Evolutionary conservation across 2,797 vertebrate species (phyloP), one percentile per base, ranked within the genome.

Genomic region (Coracias cyanogaster): DNA sequence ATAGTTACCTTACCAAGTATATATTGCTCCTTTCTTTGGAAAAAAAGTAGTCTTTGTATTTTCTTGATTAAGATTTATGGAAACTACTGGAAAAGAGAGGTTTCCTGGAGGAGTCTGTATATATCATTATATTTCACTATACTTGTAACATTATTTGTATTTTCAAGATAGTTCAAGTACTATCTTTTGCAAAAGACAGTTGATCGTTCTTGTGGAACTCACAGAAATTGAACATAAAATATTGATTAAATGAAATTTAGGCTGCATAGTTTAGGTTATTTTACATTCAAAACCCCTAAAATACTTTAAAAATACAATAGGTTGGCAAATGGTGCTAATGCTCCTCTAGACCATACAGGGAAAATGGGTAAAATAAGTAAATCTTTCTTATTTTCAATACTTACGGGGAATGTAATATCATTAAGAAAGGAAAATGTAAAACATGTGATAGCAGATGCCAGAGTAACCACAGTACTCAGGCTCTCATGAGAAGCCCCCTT

Each of bases 341-440:
- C 7, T 66, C 65, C 35, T 74, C 74, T 35, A 61, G 7, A 83
- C 28, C 52, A 46, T 82, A 33, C n/a, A 33, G 64, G 74, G 33
- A 89, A 88, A 93, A 79, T 35, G 77, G 43, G n/a, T 92, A 70
- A 83, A 94, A 82, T 51, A 90, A 91, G 48, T 31, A 93, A 94
- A 80, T 85, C 54, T 76, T 62, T 88, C 48, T 66, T 94, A 45
- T 39, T 90, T 89, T 41, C 58, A 86, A 48, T 80, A 58, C 67
- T 92, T 95, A 82, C 16, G 82, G 61, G n/a, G 62, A 94, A 76
- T 45, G 57, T 94, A 90, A 94, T 91, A 29, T 54, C 92, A 96
- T 95, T 96, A 95, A 86, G 88, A 95, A 90, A 74, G 52, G 82
- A 82, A 94, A 94, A 97, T 84, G 83, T 82, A 86, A 93, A 96